Evolutionary conservation across 2,888 invertebrate species (phyloP).

Genomic region (Artemia sp.): DNA sequence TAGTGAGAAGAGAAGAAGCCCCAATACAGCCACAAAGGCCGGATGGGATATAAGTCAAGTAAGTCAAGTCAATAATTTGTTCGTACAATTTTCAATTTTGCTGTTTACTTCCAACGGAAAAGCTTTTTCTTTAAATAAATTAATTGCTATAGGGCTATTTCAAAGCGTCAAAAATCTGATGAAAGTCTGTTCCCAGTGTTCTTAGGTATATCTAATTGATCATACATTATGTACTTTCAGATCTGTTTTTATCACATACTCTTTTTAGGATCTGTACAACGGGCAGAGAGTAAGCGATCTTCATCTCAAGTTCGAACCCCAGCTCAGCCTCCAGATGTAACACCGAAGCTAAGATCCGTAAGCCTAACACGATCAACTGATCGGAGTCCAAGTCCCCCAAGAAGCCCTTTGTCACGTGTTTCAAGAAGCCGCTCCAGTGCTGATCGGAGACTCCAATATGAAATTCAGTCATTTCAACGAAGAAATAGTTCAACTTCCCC

Average conservation of each 20-base stretch:
- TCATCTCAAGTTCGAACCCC: conserved; percentile 12
- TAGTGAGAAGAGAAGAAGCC: too few species aligned
- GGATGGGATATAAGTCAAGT: too few species aligned
- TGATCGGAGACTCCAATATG: neutral
- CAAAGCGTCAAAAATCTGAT: too few species aligned
- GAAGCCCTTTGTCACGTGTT: conserved; percentile 4
- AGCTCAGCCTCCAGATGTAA: neutral
- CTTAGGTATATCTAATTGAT: too few species aligned
- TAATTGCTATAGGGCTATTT: too few species aligned
- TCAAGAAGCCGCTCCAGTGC: neutral
- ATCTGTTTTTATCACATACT: neutral
- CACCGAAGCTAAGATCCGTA: conserved; percentile 7
- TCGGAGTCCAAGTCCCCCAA: conserved; percentile 7
- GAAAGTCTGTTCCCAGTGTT: too few species aligned
- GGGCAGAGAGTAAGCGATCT: neutral
- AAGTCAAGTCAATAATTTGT: too few species aligned
- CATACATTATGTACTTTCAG: too few species aligned
- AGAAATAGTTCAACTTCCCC: neutral
- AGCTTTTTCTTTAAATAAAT: too few species aligned
- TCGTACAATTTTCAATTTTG: too few species aligned
- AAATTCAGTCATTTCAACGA: neutral
- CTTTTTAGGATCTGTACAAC: neutral
- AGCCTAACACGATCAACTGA: conserved; percentile 6
- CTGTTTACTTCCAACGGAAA: too few species aligned
- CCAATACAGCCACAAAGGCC: too few species aligned